Percentiles rank a stretch among this genome's conserved stretches.
phyloP scores from a whole-genome alignment of 1,140 invertebrate genomes.

The Anthonomus grandis region DNA sequence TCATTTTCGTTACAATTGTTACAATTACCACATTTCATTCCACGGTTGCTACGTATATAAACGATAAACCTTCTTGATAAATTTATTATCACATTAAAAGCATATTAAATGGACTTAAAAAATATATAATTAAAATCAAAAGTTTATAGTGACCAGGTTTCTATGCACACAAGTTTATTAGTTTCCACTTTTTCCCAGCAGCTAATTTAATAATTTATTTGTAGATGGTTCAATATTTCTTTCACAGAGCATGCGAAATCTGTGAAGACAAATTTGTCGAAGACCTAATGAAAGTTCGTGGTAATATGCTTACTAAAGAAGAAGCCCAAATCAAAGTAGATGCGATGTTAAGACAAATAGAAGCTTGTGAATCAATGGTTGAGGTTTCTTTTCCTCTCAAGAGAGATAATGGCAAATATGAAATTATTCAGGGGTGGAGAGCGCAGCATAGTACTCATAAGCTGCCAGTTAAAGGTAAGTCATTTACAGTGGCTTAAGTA shows the following conservation, averaged over 20 bases:
- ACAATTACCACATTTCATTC: no score
- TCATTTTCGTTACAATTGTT: no score
- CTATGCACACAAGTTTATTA: no score
- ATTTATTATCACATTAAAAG: no score
- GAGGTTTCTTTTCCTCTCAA: slow-evolving; percentile 93
- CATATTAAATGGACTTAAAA: no score
- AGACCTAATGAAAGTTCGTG: slow-evolving; percentile 72
- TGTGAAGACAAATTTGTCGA: slow-evolving; percentile 89
- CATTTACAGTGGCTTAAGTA: no score
- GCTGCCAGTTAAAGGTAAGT: slow-evolving; percentile 90
- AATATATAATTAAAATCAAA: neutral
- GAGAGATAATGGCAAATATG: slow-evolving; percentile 92
- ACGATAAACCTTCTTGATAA: no score
- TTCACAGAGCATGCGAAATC: slow-evolving; percentile 85
- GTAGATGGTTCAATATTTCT: slow-evolving; percentile 95
- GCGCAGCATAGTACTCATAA: slow-evolving; percentile 97
- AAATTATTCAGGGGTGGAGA: slow-evolving; percentile 95
- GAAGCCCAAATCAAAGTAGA: slow-evolving; percentile 88
- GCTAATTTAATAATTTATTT: no score
- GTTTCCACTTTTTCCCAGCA: no score
- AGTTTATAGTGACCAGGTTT: neutral
- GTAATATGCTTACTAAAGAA: slow-evolving; percentile 69
- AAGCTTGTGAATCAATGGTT: slow-evolving; percentile 92
- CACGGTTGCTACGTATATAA: no score
- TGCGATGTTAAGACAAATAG: slow-evolving; percentile 89